phyloP scores from a whole-genome alignment of 2,113 vertebrate genomes.

The Crotalus viridis region DNA sequence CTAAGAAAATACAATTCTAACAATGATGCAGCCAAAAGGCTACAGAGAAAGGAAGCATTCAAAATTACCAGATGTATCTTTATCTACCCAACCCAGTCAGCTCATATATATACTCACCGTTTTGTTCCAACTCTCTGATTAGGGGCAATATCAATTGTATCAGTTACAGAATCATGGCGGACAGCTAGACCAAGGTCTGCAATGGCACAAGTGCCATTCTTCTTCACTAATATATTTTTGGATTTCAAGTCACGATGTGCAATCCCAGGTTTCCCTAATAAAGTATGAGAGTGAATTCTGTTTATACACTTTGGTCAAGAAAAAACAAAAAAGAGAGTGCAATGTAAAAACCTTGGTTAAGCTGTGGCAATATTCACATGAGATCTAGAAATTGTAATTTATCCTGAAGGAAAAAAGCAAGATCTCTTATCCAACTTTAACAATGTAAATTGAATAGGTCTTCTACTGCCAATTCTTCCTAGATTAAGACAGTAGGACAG shows the following conservation, averaged over 20 bases:
- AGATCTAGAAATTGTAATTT: not conserved
- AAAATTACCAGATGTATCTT: not conserved
- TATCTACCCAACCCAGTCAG: not conserved
- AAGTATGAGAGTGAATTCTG: not conserved
- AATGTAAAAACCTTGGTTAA: not conserved
- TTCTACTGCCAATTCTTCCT: not conserved
- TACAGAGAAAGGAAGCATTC: not conserved
- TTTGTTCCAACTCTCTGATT: slow-evolving; percentile 98
- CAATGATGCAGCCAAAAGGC: not conserved
- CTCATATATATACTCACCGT: slow-evolving; percentile 72
- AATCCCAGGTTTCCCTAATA: slow-evolving; percentile 93
- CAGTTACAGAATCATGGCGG: slow-evolving; percentile 90
- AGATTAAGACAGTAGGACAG: not conserved
- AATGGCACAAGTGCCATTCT: slow-evolving; percentile 93
- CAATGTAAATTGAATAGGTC: not conserved
- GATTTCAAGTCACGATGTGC: slow-evolving; percentile 97
- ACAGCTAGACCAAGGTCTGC: slow-evolving; percentile 96
- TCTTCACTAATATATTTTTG: slow-evolving; percentile 98
- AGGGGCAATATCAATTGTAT: slow-evolving; percentile 96
- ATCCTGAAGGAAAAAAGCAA: not conserved
- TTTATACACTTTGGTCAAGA: not conserved
- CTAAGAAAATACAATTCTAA: not conserved
- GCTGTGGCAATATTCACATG: not conserved
- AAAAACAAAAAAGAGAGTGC: not conserved
- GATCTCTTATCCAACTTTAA: not conserved